phyloP scores from a whole-genome alignment of 2,888 invertebrate genomes.

The Melitaea athalia region DNA sequence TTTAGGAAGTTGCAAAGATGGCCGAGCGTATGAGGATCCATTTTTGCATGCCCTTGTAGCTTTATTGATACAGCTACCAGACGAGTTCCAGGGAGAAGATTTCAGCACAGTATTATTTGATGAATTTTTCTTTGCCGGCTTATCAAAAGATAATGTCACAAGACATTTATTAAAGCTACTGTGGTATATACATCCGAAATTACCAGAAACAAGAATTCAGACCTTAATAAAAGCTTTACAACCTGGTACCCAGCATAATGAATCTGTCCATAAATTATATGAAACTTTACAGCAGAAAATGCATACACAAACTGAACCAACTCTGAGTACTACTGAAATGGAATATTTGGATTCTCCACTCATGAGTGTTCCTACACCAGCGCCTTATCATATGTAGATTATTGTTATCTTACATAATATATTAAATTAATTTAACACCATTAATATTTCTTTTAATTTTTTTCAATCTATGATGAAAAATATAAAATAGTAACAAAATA shows the following conservation, averaged over 20 bases:
- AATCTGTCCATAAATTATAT: slow-evolving; percentile 91
- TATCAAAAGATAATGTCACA: slow-evolving; percentile 94
- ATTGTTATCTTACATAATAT: background rate
- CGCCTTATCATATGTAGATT: slow-evolving; percentile 79
- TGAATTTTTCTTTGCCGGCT: slow-evolving; percentile 95
- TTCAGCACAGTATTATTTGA: slow-evolving; percentile 98
- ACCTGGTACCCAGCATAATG: slow-evolving; percentile 90
- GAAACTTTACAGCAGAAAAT: slow-evolving; percentile 90
- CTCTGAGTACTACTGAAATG: slow-evolving; percentile 84
- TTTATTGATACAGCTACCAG: slow-evolving; percentile 92
- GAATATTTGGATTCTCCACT: slow-evolving; percentile 91
- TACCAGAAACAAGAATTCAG: slow-evolving; percentile 90
- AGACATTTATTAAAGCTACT: slow-evolving; percentile 94
- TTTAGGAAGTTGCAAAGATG: slow-evolving; percentile 94
- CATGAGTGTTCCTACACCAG: slow-evolving; percentile 91
- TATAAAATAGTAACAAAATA: too few relatives aligned
- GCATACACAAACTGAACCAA: slow-evolving; percentile 85
- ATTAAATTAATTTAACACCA: background rate
- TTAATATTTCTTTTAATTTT: background rate
- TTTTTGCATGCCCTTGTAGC: slow-evolving; percentile 96
- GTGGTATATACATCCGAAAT: slow-evolving; percentile 94
- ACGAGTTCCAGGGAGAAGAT: slow-evolving; percentile 96
- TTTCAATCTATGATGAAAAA: too few relatives aligned
- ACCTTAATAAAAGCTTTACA: slow-evolving; percentile 91
- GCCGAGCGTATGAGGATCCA: slow-evolving; percentile 96